Base-by-base conservation (phyloP, 1,140 invertebrate species). In the Wiebesia pumilae region DNA sequence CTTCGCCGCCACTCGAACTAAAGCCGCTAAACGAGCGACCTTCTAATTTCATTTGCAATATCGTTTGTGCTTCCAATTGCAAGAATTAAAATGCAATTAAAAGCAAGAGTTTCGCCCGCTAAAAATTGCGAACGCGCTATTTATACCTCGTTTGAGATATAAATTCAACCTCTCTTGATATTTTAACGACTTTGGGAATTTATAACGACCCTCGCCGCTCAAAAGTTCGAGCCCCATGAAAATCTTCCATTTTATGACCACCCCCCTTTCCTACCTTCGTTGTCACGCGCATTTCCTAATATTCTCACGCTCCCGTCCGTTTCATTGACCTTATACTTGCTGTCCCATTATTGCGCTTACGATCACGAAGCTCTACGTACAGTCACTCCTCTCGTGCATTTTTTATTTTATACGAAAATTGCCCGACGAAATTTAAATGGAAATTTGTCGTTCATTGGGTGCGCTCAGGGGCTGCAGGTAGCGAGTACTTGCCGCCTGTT, bases 11-110 rank as follows among this genome's bases (percentile, higher is more conserved):
- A 47, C 43, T 47, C 43, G 4, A 4, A n/a, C n/a, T n/a, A n/a
- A n/a, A n/a, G 4, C 4, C 40, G 71, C 43, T 75, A 43, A 75
- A 75, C 40, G 38, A 75, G 38, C 71, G 71, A 75, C 71, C 43
- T 75, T 75, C 71, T 75, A 75, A 75, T 75, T 75, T 33, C 71
- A 43, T 33, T 75, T 75, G 21, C 38, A 75, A 75, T 75, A 43
- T 33, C 71, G 16, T 33, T 75, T 75, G 71, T 35, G 19, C 69
- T 71, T 30, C 6, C 40, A 43, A 75, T 75, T 75, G 27, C 40
- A 14, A 0, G 71, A n/a, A n/a, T n/a, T n/a, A n/a, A n/a, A n/a
- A n/a, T n/a, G n/a, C n/a, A n/a, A n/a, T n/a, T 10, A 75, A 38
- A n/a, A 75, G 4, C 24, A 43, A n/a, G 40, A 75, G 9, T 21